These are phyloP conservation scores for Phytoseiulus persimilis DNA, from an alignment of 2,888 invertebrate genomes.

Conservation along the genomic window DNA sequence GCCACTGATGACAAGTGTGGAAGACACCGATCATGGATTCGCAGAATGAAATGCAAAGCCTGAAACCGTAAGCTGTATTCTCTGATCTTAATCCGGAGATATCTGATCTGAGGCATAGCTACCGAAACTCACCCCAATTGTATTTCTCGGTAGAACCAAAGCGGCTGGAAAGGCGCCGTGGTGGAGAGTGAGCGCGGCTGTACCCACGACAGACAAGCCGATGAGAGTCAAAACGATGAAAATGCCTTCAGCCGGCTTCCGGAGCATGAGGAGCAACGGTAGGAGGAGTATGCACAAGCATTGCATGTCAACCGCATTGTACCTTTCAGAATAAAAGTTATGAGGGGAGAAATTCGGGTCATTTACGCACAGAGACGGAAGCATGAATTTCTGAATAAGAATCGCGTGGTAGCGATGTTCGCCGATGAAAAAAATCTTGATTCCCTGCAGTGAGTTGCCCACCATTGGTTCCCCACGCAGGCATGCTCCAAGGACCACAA, in stretches of 20 bases:
- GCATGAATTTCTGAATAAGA: too few relatives aligned
- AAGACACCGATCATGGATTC: not conserved
- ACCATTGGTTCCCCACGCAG: slow-evolving; percentile 9
- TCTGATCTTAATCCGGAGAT: not conserved
- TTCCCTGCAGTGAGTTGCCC: not conserved
- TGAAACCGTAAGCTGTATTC: not conserved
- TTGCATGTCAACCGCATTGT: slow-evolving; percentile 24
- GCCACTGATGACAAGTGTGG: not conserved
- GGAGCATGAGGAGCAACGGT: not conserved
- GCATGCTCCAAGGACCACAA: not conserved
- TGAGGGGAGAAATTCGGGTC: too few relatives aligned
- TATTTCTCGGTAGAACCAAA: not conserved
- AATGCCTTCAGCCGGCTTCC: not conserved
- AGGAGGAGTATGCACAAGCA: not conserved
- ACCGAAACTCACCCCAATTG: not conserved
- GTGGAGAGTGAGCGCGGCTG: too few relatives aligned
- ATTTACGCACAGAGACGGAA: too few relatives aligned
- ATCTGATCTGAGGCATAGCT: not conserved
- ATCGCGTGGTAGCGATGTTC: too few relatives aligned
- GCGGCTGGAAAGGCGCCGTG: not conserved
- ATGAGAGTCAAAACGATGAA: not conserved
- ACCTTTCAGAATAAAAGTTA: not conserved
- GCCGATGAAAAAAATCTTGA: too few relatives aligned
- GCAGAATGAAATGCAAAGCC: not conserved
- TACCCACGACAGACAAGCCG: not conserved